Base-by-base conservation (phyloP, 2,888 invertebrate genomes). In the Tubulanus polymorphus region DNA sequence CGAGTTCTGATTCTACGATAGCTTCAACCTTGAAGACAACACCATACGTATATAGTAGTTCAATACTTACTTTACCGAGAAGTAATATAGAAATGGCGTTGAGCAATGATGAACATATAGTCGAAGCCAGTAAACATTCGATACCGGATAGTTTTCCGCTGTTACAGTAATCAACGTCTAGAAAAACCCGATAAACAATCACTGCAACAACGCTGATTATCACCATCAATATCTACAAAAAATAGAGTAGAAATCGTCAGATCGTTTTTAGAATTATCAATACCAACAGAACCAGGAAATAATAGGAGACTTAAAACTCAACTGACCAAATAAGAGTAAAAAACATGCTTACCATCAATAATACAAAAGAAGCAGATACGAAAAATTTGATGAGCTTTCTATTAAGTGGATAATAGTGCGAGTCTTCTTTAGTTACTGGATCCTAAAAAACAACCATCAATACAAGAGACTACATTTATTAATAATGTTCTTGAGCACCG, bases 81-180 rank as follows among this genome's bases (percentile, higher is more conserved):
- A 80, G 62, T 57, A 81, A 68, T 28, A 81, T 80, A n/a, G 79
- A 79, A 27, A 78, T 49, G 1, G 80, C 79, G 57, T 81, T 81
- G 51, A 81, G 68, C 3, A 81, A 27, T 2, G 81, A 76, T 1
- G 81, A 79, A 0, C 76, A 55, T 2, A 81, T 67, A 1, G 80
- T 78, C 5, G 77, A 71, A 8, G 76, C 59, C 1, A 80, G 50
- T 2, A 79, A 63, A 56, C 80, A 80, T 3, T 63, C 60, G 0
- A 60, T 56, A 23, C 65, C 35, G 0, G 62, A 54, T 51, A 66
- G 50, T n/a, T n/a, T n/a, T n/a, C n/a, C n/a, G 18, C 35, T 57
- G 0, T 63, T 68, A 61, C 75, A 77, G 63, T 67, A 74, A 58
- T 75, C 70, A 0, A 78, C 69, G 2, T 65, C 67, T 47, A 74